These are phyloP conservation scores for Ptilodon capucinus DNA, from an alignment of 2,888 invertebrate species.

Conservation along the genomic window DNA sequence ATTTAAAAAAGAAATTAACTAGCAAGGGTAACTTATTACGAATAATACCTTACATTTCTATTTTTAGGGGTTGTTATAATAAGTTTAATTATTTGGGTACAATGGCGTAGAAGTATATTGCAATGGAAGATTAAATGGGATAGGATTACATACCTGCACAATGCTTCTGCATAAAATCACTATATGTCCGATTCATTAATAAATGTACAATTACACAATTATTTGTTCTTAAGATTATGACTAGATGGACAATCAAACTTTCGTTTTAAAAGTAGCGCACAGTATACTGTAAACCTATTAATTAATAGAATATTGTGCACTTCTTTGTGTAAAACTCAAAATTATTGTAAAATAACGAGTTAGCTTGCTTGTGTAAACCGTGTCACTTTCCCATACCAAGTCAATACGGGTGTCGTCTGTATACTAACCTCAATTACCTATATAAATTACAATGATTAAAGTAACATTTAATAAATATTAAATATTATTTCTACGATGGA, in stretches of 20 bases:
- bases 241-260: conserved; percentile 12
- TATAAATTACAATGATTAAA: conserved; percentile 9
- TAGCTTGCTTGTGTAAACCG: background rate
- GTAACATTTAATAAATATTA: conserved; percentile 11
- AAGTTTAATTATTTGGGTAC: too few species aligned
- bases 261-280: too few species aligned
- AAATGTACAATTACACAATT: conserved; percentile 31
- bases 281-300: too few species aligned
- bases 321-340: too few species aligned
- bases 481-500: conserved; percentile 11
- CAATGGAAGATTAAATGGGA: conserved; percentile 22
- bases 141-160: conserved; percentile 3
- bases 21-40: background rate
- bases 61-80: background rate
- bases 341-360: too few species aligned
- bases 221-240: conserved; percentile 15
- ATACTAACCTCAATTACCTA: background rate
- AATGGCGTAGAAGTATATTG: conserved; percentile 14
- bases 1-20: too few species aligned
- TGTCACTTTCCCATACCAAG: background rate
- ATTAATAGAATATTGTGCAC: too few species aligned
- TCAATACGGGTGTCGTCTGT: background rate
- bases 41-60: background rate
- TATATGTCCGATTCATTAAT: conserved; percentile 31
- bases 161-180: conserved; percentile 26